phyloP scores from a whole-genome alignment of 1,140 invertebrate genomes.

The Dendrolimus kikuchii region DNA sequence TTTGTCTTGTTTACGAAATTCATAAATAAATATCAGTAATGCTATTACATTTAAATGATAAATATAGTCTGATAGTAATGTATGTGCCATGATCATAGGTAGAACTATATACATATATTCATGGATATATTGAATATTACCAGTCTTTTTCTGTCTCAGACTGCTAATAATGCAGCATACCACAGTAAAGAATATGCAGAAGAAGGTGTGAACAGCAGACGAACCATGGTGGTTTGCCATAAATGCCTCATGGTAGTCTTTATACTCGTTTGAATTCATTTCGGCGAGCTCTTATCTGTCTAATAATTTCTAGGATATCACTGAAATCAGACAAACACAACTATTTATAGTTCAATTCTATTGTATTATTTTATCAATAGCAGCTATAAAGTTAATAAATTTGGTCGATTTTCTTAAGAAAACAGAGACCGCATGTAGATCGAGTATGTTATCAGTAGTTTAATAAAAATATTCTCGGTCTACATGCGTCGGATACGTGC shows the following conservation, averaged over 20 bases:
- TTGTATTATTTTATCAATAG: too few species aligned
- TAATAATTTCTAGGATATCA: background rate
- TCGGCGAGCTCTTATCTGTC: background rate
- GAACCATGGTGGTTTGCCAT: conserved; percentile 71
- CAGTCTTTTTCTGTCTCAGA: conserved; percentile 16
- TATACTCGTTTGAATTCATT: conserved; percentile 52
- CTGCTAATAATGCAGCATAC: conserved; percentile 33
- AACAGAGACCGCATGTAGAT: too few species aligned
- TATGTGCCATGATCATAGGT: conserved; percentile 69
- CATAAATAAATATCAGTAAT: conserved; percentile 29
- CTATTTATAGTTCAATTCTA: too few species aligned
- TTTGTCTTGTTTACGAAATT: conserved; percentile 23
- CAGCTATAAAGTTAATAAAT: too few species aligned
- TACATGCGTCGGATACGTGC: too few species aligned
- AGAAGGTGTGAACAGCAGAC: conserved; percentile 47
- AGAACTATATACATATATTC: conserved; percentile 72
- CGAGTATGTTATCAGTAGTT: too few species aligned
- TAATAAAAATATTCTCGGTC: too few species aligned
- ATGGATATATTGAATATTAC: conserved; percentile 27
- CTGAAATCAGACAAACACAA: too few species aligned
- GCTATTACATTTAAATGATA: conserved; percentile 30
- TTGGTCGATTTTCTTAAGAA: too few species aligned
- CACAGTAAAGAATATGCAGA: conserved; percentile 54
- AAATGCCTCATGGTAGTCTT: conserved; percentile 58
- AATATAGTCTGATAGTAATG: conserved; percentile 46